Evolutionary conservation across 1,140 invertebrate species (phyloP).

Genomic region (Teleopsis dalmanni): DNA sequence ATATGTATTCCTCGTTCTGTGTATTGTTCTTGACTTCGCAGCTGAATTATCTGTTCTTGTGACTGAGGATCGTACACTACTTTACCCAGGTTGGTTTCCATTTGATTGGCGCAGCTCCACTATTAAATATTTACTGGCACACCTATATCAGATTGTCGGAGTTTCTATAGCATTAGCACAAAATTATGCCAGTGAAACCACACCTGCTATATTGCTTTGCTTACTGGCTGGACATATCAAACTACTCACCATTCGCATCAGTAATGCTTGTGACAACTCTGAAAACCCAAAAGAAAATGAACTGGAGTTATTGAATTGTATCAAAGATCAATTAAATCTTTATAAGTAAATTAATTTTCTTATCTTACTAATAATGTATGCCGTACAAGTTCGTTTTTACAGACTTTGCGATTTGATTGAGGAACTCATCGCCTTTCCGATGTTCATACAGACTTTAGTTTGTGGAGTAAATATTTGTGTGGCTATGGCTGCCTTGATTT

Average conservation of each 20-base stretch:
- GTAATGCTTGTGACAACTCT: constrained; percentile 3
- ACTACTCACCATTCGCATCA: constrained; percentile 21
- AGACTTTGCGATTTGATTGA: constrained; percentile 23
- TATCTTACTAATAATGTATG: too few species aligned
- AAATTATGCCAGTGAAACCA: constrained; percentile 29
- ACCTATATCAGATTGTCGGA: constrained; percentile 26
- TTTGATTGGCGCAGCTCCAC: constrained; percentile 22
- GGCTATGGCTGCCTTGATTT: constrained; percentile 17
- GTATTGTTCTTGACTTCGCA: constrained; percentile 14
- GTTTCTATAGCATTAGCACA: constrained; percentile 16
- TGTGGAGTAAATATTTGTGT: constrained; percentile 28
- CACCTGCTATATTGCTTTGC: constrained; percentile 24
- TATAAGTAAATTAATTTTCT: constrained; percentile 26
- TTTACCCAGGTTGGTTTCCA: constrained; percentile 35
- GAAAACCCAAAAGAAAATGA: constrained; percentile 11
- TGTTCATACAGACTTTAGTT: constrained; percentile 30
- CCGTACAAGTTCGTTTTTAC: not conserved
- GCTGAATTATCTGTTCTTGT: constrained; percentile 24
- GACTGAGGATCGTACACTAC: constrained; percentile 15
- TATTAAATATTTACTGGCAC: constrained; percentile 18
- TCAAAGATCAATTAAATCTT: constrained; percentile 29
- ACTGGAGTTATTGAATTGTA: constrained; percentile 18
- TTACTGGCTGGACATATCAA: constrained; percentile 25
- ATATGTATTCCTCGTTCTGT: constrained; percentile 18
- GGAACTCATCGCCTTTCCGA: constrained; percentile 28